phyloP scores from a whole-genome alignment of 2,888 invertebrate genomes.

The Hyposoter dolosus region DNA sequence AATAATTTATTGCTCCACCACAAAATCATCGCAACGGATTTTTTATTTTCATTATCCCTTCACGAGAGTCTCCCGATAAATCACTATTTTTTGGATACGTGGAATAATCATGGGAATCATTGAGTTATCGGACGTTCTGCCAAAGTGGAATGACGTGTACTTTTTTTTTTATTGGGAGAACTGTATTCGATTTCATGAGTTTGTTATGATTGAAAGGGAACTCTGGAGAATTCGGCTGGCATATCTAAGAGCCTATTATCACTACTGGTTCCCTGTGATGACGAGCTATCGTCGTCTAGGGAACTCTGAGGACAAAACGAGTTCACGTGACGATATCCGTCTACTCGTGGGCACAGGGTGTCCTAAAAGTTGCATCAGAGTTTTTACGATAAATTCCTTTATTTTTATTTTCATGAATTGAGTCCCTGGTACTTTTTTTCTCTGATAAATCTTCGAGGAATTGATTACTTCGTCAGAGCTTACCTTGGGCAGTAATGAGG shows the following conservation, averaged over 20 bases:
- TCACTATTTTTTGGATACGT: slow-evolving; percentile 45
- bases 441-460: neutral
- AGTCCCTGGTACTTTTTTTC: neutral
- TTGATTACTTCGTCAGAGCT: neutral
- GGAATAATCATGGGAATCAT: slow-evolving; percentile 36
- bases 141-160: neutral
- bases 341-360: neutral
- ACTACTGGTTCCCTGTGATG: slow-evolving; percentile 35
- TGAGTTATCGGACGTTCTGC: slow-evolving; percentile 8
- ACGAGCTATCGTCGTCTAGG: slow-evolving; percentile 56
- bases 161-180: slow-evolving; percentile 9
- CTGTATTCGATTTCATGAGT: slow-evolving; percentile 38
- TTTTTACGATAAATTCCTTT: neutral
- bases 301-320: slow-evolving; percentile 49
- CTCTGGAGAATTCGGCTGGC: slow-evolving; percentile 7
- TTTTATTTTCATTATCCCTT: slow-evolving; percentile 35
- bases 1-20: slow-evolving; percentile 58
- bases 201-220: slow-evolving; percentile 18
- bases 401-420: neutral
- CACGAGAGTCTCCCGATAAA: slow-evolving; percentile 28
- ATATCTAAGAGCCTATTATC: slow-evolving; percentile 50
- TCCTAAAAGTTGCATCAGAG: neutral
- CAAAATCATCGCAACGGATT: slow-evolving; percentile 23
- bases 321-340: slow-evolving; percentile 32
- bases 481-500: neutral